Base-by-base conservation (phyloP, 2,888 invertebrate species). In the Melieria crassipennis region DNA sequence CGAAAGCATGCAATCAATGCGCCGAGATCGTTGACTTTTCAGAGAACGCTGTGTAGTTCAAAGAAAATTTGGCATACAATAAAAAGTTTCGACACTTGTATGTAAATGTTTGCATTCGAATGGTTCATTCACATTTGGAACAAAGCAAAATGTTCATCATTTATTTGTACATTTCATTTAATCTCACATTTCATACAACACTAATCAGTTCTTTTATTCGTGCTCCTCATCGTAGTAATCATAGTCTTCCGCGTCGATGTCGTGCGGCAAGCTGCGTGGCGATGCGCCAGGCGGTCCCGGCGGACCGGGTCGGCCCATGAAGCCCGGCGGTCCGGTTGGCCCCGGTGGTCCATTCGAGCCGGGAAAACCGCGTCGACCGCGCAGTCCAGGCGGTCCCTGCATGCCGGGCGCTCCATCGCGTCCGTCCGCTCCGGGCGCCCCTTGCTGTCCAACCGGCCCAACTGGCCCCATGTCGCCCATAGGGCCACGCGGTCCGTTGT, bases 321-420 rank as follows among this genome's bases (percentile, higher is more conserved):
- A 71, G 13, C 73, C 76, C 56, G 71, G 75, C 3, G 69, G 75
- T 45, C 78, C 77, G 10, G 57, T 43, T 10, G 52, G 69, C 0
- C 77, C 77, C 0, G 77, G 69, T 11, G 70, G 77, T 5, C 80
- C 79, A 7, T 61, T 62, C 6, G 75, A 76, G 30, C 80, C 80
- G 7, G 76, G 78, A 68, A 73, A 78, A n/a, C 79, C 80, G 56
- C 78, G 75, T 63, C 77, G 72, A 7, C 79, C 79, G n/a, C 76
- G 75, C 62, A 74, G 55, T n/a, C 79, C 79, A 30, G 72, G 73
- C n/a, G 70, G 69, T 4, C 79, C 79, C 13, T 74, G 74, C 43
- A 63, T 68, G 7, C 79, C 78, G 7, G 72, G 65, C 55, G 76
- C 72, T 4, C 79, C 80, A 60, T 78, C 78, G 55, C 77, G 69